Conservation (phyloP, 2,113 vertebrate species). For the Delphinus delphis region DNA sequence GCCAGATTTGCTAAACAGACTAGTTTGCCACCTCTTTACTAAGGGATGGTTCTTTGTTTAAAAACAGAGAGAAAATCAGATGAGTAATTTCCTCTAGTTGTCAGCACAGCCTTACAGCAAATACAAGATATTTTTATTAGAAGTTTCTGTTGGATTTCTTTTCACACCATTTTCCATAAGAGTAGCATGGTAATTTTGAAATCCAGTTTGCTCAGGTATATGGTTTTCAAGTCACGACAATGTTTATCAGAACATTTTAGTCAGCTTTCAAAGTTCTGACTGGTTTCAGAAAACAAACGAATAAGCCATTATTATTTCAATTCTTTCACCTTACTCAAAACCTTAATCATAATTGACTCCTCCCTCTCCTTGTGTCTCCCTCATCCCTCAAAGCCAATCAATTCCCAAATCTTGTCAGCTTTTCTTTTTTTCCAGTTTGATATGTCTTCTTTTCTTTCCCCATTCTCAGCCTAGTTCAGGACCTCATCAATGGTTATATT, state of each 20-base stretch:
- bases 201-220: background rate
- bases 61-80: background rate
- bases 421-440: conserved; percentile 34
- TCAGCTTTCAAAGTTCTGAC: background rate
- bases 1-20: background rate
- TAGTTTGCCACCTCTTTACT: background rate
- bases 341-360: background rate
- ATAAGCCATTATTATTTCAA: background rate
- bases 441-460: background rate
- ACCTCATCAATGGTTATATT: conserved; percentile 38
- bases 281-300: background rate
- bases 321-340: background rate
- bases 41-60: background rate
- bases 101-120: background rate
- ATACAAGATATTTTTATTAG: background rate
- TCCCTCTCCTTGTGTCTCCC: background rate
- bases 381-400: background rate
- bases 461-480: background rate
- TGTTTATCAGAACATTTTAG: background rate
- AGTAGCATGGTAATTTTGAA: background rate
- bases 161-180: background rate
- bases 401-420: conserved; percentile 26
- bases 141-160: background rate
- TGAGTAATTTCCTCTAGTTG: background rate
- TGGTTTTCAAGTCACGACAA: background rate